Evolutionary conservation across 2,797 vertebrate genomes (phyloP).

Genomic region (Enteromius thamalakanensis): DNA sequence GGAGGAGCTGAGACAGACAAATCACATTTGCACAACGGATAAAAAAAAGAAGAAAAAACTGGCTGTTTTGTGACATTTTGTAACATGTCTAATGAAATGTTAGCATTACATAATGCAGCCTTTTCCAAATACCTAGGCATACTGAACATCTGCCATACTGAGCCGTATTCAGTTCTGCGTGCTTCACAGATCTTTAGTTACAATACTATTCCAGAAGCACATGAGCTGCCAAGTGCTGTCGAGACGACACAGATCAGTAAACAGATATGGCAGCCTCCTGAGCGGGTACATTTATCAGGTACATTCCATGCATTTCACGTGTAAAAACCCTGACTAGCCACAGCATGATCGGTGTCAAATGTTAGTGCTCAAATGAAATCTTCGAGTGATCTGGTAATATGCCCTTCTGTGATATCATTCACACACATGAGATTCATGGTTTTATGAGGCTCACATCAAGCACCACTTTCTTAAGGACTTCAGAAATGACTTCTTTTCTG

Average conservation of each 20-base stretch:
- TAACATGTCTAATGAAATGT: not conserved
- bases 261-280: not conserved
- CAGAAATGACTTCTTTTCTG: not conserved
- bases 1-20: slow-evolving; percentile 69
- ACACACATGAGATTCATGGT: not conserved
- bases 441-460: slow-evolving; percentile 8
- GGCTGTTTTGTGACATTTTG: not conserved
- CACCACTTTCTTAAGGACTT: slow-evolving; percentile 14
- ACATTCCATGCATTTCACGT: not conserved
- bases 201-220: not conserved
- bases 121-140: not conserved
- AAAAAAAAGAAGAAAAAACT: not conserved
- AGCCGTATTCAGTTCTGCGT: not conserved
- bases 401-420: slow-evolving; percentile 13
- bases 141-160: slow-evolving; percentile 2
- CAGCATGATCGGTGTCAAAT: slow-evolving; percentile 3
- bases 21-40: slow-evolving; percentile 11
- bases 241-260: slow-evolving; percentile 15
- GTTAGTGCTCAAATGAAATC: not conserved
- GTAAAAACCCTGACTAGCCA: not conserved
- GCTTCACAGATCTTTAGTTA: not conserved
- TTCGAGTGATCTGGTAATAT: not conserved
- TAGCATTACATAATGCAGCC: not conserved
- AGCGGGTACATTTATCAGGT: not conserved
- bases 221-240: not conserved